Base-by-base conservation (phyloP, 2,888 invertebrate species). In the Leptothorax acervorum region DNA sequence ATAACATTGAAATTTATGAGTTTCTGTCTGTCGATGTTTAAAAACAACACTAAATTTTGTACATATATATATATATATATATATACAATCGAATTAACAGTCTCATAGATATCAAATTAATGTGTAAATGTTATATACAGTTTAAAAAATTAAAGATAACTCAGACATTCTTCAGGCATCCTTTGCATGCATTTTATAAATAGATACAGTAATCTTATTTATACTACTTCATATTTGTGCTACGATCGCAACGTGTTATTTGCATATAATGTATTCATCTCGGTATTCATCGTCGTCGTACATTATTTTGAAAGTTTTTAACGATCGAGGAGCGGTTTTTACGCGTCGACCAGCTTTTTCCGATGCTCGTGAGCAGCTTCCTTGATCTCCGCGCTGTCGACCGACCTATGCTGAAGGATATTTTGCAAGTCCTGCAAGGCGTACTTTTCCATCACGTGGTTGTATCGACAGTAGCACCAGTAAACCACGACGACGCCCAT, bases 391-490 rank as follows among this genome's bases (percentile, higher is more conserved):
- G 0, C 0, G 3, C 0, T 1, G 42, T 6, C 0, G 3, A 1
- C 5, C 15, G 76, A 28, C 8, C 0, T 42, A 0, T 35, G 9
- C n/a, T 8, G 73, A 9, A 78, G 4, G 3, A 55, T 1, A 4
- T 9, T 0, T 2, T 81, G 28, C 28, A 81, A 0, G 2, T 74
- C 48, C 18, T 18, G 18, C 1, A 79, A 1, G 1, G 5, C 79
- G 18, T 74, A 51, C 9, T 81, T 81, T 18, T 74, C 23, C 60
- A 15, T 28, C 28, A 23, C 35, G 8, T 74, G 8, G 2, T 23
- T 18, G 5, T 81, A 81, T 12, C 79, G 75, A 5, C 79, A 81
- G 1, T 2, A 60, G 15, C 23, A 74, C 48, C 23, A 75, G 4
- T 74, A 60, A 8, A 18, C 12, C 4, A 51, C 1, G 48, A 23